Evolutionary conservation across 2,888 invertebrate species (phyloP).

Genomic region (Phalangium opilio): DNA sequence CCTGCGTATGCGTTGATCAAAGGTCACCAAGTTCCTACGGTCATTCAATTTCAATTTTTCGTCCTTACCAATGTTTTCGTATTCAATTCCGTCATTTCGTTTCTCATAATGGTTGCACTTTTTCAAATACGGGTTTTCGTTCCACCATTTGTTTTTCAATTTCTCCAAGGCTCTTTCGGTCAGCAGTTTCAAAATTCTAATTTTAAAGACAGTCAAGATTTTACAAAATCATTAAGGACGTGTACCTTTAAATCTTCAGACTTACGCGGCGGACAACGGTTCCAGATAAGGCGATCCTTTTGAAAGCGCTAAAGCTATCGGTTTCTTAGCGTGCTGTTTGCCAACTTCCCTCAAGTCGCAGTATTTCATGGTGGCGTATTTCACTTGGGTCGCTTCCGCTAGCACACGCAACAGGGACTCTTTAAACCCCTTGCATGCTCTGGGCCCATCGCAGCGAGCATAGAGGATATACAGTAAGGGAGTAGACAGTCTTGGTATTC

Average conservation of each 20-base stretch:
- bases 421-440: no score
- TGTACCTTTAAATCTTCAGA: no score
- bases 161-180: constrained; percentile 83
- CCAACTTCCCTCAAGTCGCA: constrained; percentile 86
- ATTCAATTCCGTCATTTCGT: constrained; percentile 90
- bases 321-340: constrained; percentile 91
- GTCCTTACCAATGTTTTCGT: constrained; percentile 83
- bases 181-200: constrained; percentile 64
- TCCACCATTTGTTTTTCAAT: constrained; percentile 93
- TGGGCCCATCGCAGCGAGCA: no score
- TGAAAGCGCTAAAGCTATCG: constrained; percentile 92
- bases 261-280: constrained; percentile 87
- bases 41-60: no score
- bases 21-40: no score
- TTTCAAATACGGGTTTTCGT: constrained; percentile 52
- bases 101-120: constrained; percentile 67
- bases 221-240: no score
- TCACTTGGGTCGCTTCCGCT: constrained; percentile 85
- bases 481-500: no score
- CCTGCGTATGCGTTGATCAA: no score
- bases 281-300: constrained; percentile 87
- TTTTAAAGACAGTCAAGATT: no score
- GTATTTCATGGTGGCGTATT: constrained; percentile 58
- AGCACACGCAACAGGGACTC: no score
- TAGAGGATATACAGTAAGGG: no score